These are phyloP conservation scores for Zapornia atra DNA, from an alignment of 2,113 vertebrate genomes.

Conservation along the genomic window DNA sequence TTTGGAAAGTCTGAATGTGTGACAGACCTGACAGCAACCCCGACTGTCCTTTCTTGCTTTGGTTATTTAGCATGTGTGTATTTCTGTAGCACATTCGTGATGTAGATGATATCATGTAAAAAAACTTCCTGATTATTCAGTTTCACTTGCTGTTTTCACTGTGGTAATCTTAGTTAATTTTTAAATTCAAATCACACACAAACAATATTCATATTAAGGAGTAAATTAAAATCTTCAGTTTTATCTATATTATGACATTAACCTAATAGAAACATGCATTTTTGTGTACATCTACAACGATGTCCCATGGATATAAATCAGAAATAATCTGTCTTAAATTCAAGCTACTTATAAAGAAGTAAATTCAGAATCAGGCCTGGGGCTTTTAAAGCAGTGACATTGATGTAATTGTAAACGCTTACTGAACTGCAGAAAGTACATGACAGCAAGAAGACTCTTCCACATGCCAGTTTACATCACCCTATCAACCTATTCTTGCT, in stretches of 20 bases:
- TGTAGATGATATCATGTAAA: not conserved
- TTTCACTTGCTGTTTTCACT: not conserved
- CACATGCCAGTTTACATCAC: not conserved
- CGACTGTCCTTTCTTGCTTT: not conserved
- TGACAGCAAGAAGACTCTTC: not conserved
- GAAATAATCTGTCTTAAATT: not conserved
- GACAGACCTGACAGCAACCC: not conserved
- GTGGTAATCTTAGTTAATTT: not conserved
- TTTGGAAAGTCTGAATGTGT: not conserved
- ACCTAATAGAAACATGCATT: not conserved
- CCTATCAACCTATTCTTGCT: not conserved
- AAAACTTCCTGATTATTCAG: not conserved
- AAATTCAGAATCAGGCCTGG: not conserved
- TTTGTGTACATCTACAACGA: not conserved
- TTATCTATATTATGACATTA: not conserved
- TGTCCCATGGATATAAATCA: not conserved
- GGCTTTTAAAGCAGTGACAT: not conserved
- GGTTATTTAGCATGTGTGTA: not conserved
- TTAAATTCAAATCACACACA: not conserved
- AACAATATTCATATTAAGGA: not conserved
- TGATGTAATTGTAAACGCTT: not conserved
- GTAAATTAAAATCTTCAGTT: not conserved
- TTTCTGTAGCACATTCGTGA: not conserved
- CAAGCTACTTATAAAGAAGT: not conserved
- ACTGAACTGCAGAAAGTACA: not conserved